These are phyloP conservation scores for Vesta saturnalis DNA, from an alignment of 2,888 invertebrate genomes.

Conservation along the genomic window DNA sequence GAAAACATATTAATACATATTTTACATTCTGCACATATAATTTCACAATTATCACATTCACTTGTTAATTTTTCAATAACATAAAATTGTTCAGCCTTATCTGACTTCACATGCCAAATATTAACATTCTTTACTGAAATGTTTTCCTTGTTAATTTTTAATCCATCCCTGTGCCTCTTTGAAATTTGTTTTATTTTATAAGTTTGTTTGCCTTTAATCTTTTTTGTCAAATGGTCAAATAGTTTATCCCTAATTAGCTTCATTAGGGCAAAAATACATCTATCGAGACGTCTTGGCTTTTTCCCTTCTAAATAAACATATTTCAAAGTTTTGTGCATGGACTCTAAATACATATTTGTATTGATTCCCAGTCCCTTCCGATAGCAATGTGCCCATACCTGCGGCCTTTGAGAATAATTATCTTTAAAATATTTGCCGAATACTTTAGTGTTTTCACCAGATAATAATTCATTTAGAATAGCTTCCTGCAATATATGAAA, in stretches of 20 bases:
- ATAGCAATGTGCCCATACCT: not conserved
- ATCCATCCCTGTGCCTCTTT: not conserved
- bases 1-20: not conserved
- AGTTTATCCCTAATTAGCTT: constrained; percentile 3
- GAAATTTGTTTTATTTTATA: not conserved
- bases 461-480: not conserved
- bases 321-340: constrained; percentile 11
- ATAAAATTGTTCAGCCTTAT: constrained; percentile 1
- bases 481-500: constrained; percentile 1
- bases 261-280: constrained; percentile 5
- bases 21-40: not conserved
- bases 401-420: constrained; percentile 5
- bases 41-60: not conserved
- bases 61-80: constrained; percentile 3
- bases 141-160: not conserved
- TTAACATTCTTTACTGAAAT: not conserved
- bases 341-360: constrained; percentile 15
- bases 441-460: not conserved
- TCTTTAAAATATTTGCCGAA: constrained; percentile 14
- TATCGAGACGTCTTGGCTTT: not conserved
- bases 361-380: constrained; percentile 8
- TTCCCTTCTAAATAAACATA: constrained; percentile 11
- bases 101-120: constrained; percentile 5
- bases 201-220: constrained; percentile 5
- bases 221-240: not conserved